Evolutionary conservation across 37 sponge, comb jelly and placozoan genomes (phyloP).

Genomic region (Hexactinellida sp.): DNA sequence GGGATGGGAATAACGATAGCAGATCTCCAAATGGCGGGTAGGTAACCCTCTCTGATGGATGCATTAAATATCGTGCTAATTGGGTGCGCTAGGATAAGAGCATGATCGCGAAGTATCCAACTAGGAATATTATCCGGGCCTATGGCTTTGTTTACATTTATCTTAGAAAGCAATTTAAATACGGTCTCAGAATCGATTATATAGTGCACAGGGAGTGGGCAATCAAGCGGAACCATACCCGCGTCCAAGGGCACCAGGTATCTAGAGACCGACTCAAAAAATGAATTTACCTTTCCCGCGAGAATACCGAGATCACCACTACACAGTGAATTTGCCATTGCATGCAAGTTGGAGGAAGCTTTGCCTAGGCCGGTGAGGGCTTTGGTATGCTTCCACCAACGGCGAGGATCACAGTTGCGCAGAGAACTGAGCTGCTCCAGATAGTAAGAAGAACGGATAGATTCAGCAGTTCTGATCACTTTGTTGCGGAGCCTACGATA

Average conservation of each 20-base stretch:
- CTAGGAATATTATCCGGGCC: neutral
- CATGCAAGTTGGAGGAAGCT: neutral
- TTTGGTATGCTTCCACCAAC: neutral
- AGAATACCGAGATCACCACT: too few relatives aligned
- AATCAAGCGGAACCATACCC: neutral
- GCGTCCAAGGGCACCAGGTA: neutral
- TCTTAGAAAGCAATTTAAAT: neutral
- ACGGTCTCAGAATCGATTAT: neutral
- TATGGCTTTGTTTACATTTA: neutral
- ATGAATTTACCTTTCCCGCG: too few relatives aligned
- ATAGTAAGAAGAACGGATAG: neutral
- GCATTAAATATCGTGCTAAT: neutral
- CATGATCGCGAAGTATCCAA: neutral
- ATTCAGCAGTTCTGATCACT: neutral
- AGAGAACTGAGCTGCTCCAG: neutral
- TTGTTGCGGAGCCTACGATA: neutral
- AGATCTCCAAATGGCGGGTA: too few relatives aligned
- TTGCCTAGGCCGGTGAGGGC: conserved; percentile 8
- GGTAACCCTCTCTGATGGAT: too few relatives aligned
- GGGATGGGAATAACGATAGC: too few relatives aligned
- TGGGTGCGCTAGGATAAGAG: neutral
- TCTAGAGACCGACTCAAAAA: too few relatives aligned
- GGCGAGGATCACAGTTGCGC: neutral
- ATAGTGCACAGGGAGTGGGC: neutral
- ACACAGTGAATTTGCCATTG: neutral